Conservation (phyloP, 1,140 invertebrate species). For the Protaetia brevitarsis region DNA sequence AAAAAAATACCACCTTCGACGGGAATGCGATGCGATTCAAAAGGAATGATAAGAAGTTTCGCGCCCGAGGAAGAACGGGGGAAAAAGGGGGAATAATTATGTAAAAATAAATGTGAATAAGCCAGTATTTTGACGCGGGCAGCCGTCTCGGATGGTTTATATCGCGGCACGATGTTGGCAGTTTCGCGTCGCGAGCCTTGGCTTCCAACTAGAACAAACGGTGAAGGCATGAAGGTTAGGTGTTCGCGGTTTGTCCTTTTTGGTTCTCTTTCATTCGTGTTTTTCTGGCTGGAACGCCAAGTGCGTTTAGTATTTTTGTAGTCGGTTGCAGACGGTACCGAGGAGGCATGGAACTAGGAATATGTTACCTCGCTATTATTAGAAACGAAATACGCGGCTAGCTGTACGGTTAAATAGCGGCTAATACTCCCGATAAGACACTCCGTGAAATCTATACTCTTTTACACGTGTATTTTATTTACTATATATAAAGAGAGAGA, state of each 20-base stretch:
- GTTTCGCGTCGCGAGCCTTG: background rate
- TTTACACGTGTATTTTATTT: too few relatives aligned
- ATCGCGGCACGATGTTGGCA: background rate
- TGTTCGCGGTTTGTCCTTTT: conserved; percentile 6
- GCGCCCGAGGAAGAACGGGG: background rate
- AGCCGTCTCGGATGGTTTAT: background rate
- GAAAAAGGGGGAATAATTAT: background rate
- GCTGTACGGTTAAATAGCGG: background rate
- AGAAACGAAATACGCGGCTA: background rate
- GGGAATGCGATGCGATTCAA: background rate
- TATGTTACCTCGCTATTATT: conserved; percentile 8
- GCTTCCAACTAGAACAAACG: conserved; percentile 16
- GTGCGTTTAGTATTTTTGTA: conserved; percentile 9
- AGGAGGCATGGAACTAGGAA: conserved; percentile 7
- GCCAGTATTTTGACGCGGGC: background rate
- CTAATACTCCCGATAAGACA: conserved; percentile 1
- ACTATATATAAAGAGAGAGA: too few relatives aligned
- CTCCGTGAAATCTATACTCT: background rate
- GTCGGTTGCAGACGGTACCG: background rate
- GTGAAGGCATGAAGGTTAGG: conserved; percentile 13
- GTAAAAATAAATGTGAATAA: background rate
- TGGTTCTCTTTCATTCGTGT: background rate
- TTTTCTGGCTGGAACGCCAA: background rate
- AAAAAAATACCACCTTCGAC: background rate
- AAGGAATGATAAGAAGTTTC: background rate